These are phyloP conservation scores for Noctua janthe DNA, from an alignment of 2,888 invertebrate species.

Conservation along the genomic window DNA sequence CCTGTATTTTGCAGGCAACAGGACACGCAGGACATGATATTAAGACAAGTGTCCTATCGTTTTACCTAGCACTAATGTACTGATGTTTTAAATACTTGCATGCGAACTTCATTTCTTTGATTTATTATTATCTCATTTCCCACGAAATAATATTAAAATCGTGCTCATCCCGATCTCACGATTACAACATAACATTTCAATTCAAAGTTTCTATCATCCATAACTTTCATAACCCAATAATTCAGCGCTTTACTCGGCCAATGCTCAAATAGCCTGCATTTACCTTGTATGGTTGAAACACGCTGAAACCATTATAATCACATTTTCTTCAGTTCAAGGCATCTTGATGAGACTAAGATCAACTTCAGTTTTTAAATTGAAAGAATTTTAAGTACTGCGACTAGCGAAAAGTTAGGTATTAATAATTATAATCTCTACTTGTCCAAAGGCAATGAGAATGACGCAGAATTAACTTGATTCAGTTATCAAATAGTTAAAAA, in stretches of 20 bases:
- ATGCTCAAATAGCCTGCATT: constrained; percentile 28
- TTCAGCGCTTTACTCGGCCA: constrained; percentile 18
- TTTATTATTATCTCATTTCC: background rate
- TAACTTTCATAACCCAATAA: constrained; percentile 37
- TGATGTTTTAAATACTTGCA: background rate
- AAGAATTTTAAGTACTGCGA: background rate
- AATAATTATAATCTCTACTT: background rate
- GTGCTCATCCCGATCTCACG: constrained; percentile 29
- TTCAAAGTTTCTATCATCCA: constrained; percentile 28
- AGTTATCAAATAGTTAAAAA: background rate
- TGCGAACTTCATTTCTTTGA: background rate
- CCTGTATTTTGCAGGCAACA: background rate
- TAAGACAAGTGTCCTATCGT: background rate
- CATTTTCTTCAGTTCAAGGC: constrained; percentile 27
- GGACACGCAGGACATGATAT: background rate
- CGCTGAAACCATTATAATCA: constrained; percentile 50
- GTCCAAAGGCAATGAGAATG: background rate
- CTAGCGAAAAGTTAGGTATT: background rate
- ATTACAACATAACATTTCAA: constrained; percentile 35
- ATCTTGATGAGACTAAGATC: background rate
- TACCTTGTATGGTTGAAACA: constrained; percentile 37
- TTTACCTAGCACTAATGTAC: background rate
- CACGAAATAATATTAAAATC: constrained; percentile 8
- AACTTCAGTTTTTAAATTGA: background rate
- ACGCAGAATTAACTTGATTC: background rate